Evolutionary conservation across 2,888 invertebrate genomes (phyloP), one percentile per base, ranked within the genome.

Genomic region (Lymantria monacha): DNA sequence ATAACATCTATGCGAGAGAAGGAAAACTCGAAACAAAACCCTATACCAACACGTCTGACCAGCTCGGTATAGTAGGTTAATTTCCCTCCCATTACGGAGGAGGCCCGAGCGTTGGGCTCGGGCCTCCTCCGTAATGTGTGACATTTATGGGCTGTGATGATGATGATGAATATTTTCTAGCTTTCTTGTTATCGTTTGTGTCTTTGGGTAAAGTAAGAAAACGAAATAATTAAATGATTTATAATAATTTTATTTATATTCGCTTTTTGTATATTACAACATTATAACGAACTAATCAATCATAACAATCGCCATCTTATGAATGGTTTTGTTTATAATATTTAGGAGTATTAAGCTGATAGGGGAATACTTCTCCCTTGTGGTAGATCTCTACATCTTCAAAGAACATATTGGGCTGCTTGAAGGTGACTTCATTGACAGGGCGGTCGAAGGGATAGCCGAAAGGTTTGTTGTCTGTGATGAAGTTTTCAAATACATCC

Each of bases 371-470:
- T 52, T 86, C 83, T 42, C 85, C 86, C 51, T 87, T 79, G 70
- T 93, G 89, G 78, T 87, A 92, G 67, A 94, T 87, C 46, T 70
- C 60, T 11, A 93, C 92, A 68, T 94, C 93, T 79, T 92, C 86
- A 75, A 92, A 89, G 88, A 78, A 92, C 87, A 93, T 92, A 81
- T 94, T 94, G 31, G 93, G 92, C 51, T 92, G 88, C 45, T 83
- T 73, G 81, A 91, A 87, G 83, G 81, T 83, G 64, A 74, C 79
- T 49, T 81, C 83, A 22, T 71, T 60, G 52, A 90, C 78, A 12
- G 92, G 92, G 54, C 93, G 88, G 76, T 94, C 93, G 54, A 93
- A 85, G 33, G 94, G 94, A 81, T 85, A 94, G 48, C 93, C 92
- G 61, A 92, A 79, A 30, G 93, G 87, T 58, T 90, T 90, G 66